phyloP scores from a whole-genome alignment of 1,140 invertebrate genomes.

The Drosophila murphyi region DNA sequence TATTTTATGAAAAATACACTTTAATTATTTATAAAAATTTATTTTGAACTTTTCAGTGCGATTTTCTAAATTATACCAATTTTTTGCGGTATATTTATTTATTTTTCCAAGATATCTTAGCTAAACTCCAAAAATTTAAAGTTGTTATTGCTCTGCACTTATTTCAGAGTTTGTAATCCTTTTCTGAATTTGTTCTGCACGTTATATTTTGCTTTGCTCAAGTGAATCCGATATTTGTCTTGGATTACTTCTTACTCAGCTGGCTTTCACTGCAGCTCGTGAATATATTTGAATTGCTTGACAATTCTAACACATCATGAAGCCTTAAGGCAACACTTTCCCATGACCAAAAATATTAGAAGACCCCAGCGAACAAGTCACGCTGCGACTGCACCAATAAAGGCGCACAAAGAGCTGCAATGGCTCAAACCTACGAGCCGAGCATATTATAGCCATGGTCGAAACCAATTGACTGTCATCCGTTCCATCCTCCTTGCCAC shows the following conservation, averaged over 20 bases:
- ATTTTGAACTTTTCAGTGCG: no score
- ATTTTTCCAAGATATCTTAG: no score
- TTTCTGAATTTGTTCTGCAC: neutral
- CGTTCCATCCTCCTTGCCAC: constrained; percentile 22
- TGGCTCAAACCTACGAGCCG: constrained; percentile 23
- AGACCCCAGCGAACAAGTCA: constrained; percentile 61
- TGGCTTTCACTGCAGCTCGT: constrained; percentile 38
- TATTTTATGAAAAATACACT: no score
- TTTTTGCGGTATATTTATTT: no score
- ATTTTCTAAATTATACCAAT: no score
- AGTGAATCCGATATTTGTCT: neutral
- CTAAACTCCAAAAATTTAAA: no score
- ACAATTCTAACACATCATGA: constrained; percentile 41
- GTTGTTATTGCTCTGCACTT: no score
- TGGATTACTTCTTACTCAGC: neutral
- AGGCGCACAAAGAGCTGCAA: constrained; percentile 46
- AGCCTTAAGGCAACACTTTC: constrained; percentile 55
- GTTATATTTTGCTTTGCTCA: neutral
- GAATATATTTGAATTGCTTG: constrained; percentile 33
- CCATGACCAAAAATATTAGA: constrained; percentile 75
- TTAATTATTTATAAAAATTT: no score
- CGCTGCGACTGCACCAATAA: constrained; percentile 76
- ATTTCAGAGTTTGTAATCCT: neutral
- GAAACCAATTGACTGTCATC: constrained; percentile 31
- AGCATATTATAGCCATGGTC: constrained; percentile 29